Evolutionary conservation across 2,113 vertebrate genomes (phyloP).

Genomic region (Turnix velox): DNA sequence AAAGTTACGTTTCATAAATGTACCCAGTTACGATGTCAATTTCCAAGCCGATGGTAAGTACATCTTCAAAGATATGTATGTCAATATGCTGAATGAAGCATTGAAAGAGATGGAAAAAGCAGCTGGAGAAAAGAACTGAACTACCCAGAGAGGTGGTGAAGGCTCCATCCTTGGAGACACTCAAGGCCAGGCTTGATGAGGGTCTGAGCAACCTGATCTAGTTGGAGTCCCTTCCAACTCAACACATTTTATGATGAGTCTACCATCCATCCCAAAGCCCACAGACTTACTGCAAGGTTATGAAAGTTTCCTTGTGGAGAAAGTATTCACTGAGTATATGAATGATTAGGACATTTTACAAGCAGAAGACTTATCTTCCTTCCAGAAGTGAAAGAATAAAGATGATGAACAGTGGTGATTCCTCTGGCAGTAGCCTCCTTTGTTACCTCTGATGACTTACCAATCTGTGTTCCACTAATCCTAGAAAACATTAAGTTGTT

Average conservation of each 20-base stretch:
- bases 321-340: neutral
- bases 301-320: neutral
- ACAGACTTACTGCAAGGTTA: neutral
- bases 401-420: neutral
- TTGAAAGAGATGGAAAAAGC: neutral
- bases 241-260: no score
- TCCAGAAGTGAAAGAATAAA: neutral
- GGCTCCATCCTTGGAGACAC: no score
- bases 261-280: rapidly evolving
- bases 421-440: neutral
- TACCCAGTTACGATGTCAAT: neutral
- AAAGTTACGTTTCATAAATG: neutral
- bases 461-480: neutral
- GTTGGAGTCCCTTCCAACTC: no score
- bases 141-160: no score
- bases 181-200: no score
- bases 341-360: neutral
- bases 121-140: neutral
- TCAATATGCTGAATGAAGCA: neutral
- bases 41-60: neutral
- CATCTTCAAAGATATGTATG: neutral
- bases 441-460: neutral
- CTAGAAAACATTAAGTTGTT: neutral
- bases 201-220: no score
- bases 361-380: neutral